Evolutionary conservation across 2,797 vertebrate genomes (phyloP).

Genomic region (Aselliscus stoliczkanus): DNA sequence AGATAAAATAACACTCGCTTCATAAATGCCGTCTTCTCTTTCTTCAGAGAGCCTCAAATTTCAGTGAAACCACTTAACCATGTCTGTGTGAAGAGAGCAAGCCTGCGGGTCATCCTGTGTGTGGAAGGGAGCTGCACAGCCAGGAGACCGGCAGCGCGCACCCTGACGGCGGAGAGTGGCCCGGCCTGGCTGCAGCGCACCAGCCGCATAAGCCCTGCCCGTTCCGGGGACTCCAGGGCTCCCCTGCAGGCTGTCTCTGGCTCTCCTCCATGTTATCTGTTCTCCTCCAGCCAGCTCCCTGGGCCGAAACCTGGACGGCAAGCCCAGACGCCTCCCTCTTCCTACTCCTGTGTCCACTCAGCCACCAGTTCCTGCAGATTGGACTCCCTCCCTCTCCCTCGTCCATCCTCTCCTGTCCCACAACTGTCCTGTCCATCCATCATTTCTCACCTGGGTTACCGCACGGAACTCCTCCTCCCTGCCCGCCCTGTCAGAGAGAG

Average conservation of each 20-base stretch:
- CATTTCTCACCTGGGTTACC: not conserved
- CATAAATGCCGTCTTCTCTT: slow-evolving; percentile 7
- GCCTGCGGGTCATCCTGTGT: not conserved
- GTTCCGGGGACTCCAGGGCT: rapidly evolving
- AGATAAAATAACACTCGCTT: slow-evolving; percentile 19
- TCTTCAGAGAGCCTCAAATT: slow-evolving; percentile 22
- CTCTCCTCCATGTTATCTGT: too few species aligned
- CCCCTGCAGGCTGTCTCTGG: not conserved
- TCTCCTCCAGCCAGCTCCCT: not conserved
- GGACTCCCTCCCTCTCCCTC: not conserved
- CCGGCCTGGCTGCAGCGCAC: rapidly evolving
- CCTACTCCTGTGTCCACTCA: not conserved
- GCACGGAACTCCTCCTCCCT: not conserved
- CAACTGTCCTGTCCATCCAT: not conserved
- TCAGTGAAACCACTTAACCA: not conserved
- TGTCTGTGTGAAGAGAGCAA: not conserved
- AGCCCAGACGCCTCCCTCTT: not conserved
- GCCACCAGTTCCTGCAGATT: not conserved
- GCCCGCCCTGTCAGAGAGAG: not conserved
- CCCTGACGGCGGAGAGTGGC: not conserved
- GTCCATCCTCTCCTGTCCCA: not conserved
- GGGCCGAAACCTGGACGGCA: not conserved
- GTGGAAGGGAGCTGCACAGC: not conserved
- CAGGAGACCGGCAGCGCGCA: not conserved
- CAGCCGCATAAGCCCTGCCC: rapidly evolving